Evolutionary conservation across 2,113 vertebrate genomes (phyloP).

Genomic region (Thymallus thymallus): DNA sequence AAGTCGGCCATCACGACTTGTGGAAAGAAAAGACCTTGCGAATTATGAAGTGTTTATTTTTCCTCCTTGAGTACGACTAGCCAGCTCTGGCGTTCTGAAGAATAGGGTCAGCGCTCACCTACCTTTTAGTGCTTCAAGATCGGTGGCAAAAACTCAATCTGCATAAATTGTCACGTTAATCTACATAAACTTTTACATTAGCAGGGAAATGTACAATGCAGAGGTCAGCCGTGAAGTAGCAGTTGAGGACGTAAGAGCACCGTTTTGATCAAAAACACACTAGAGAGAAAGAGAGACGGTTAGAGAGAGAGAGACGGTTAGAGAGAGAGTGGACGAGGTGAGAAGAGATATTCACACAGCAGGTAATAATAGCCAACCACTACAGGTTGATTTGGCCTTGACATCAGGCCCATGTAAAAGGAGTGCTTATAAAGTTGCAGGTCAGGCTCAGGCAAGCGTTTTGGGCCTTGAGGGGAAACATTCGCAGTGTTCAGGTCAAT

Average conservation of each 20-base stretch:
- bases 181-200: slow-evolving; percentile 68
- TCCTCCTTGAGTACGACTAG: slow-evolving; percentile 3
- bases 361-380: slow-evolving; percentile 48
- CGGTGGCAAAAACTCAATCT: slow-evolving; percentile 62
- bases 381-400: slow-evolving; percentile 46
- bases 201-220: slow-evolving; percentile 53
- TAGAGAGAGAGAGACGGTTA: slow-evolving; percentile 1
- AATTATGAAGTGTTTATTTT: slow-evolving; percentile 42
- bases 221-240: slow-evolving; percentile 55
- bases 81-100: slow-evolving; percentile 36
- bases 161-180: slow-evolving; percentile 68
- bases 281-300: slow-evolving; percentile 34
- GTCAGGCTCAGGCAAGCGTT: neutral
- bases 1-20: slow-evolving; percentile 11
- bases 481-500: neutral
- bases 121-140: slow-evolving; percentile 61
- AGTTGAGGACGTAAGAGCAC: slow-evolving; percentile 60
- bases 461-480: neutral
- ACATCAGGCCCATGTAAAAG: slow-evolving; percentile 31
- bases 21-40: slow-evolving; percentile 1
- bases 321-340: neutral
- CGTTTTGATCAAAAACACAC: slow-evolving; percentile 65
- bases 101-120: slow-evolving; percentile 61
- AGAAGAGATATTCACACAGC: slow-evolving; percentile 38
- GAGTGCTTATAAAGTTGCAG: slow-evolving; percentile 33